These are phyloP conservation scores for Circaetus cinerascens DNA, from an alignment of 2,113 vertebrate species.

Conservation along the genomic window DNA sequence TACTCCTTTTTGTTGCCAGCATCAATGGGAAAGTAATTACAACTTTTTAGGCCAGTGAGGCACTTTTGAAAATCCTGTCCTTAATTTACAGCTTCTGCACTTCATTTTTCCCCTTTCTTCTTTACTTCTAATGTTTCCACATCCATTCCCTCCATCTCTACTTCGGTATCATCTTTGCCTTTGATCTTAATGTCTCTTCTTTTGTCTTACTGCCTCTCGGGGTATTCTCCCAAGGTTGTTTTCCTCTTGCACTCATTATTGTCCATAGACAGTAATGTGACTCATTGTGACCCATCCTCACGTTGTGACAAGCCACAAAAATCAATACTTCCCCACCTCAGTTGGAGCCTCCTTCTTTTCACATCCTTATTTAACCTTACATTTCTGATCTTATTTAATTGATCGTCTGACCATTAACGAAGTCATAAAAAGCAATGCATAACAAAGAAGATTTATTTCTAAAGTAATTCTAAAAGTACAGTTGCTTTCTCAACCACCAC, in stretches of 20 bases:
- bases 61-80: not conserved
- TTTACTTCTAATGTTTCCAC: not conserved
- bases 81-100: not conserved
- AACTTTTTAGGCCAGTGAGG: not conserved
- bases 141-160: not conserved
- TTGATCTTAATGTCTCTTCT: not conserved
- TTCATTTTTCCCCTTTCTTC: not conserved
- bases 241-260: not conserved
- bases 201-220: not conserved
- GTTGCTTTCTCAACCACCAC: not conserved
- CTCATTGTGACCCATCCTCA: not conserved
- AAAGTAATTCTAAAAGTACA: not conserved
- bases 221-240: not conserved
- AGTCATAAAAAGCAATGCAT: not conserved
- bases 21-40: not conserved
- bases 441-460: not conserved
- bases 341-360: not conserved
- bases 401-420: not conserved
- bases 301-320: not conserved
- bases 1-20: not conserved
- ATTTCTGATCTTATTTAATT: not conserved
- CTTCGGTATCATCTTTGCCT: not conserved
- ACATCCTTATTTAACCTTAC: not conserved
- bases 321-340: rapidly evolving
- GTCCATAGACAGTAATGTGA: not conserved